Evolutionary conservation across 1,140 invertebrate genomes (phyloP), one percentile per base, ranked within the genome.

Genomic region (Eriosoma lanigerum): DNA sequence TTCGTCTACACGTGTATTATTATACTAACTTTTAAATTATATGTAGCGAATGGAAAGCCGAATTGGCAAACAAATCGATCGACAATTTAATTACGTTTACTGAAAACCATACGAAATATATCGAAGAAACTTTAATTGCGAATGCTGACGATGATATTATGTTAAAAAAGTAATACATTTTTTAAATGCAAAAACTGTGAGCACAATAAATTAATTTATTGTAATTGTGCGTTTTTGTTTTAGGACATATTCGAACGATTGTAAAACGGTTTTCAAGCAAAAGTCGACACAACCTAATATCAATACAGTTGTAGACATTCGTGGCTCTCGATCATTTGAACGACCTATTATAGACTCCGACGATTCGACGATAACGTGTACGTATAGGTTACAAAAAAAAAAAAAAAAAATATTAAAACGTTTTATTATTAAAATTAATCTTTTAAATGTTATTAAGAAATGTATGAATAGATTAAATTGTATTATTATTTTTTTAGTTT

Each of bases 311-410:
- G 24, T 29, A n/a, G 26, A 72, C 17, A 52, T 24, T 19, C 17
- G 26, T 12, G 46, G 26, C 24, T 44, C 24, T 58, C 32, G 8
- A 12, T 76, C 72, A 3, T 44, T 76, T 3, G 52, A 58, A 76
- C 52, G 72, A 24, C 15, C 52, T 12, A 76, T 58, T 26, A 56
- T 29, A 9, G 72, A 76, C 21, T 76, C 72, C 17, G 52, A 76
- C 0, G 19, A 76, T 38, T 76, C 72, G 21, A 58, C 54, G 1
- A 54, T 76, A 12, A 76, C 72, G 21, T 56, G 72, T 76, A 72
- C 68, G 48, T 24, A 64, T 29, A 15, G 8, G 8, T 38, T 12
- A 29, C 19, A 19, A 62, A 29, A 62, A 62, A 38, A 64, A n/a
- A n/a, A n/a, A n/a, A n/a, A n/a, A n/a, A n/a, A n/a, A n/a, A n/a